These are phyloP conservation scores for Drosophila neotestacea DNA, from an alignment of 2,888 invertebrate genomes.

Conservation along the genomic window DNA sequence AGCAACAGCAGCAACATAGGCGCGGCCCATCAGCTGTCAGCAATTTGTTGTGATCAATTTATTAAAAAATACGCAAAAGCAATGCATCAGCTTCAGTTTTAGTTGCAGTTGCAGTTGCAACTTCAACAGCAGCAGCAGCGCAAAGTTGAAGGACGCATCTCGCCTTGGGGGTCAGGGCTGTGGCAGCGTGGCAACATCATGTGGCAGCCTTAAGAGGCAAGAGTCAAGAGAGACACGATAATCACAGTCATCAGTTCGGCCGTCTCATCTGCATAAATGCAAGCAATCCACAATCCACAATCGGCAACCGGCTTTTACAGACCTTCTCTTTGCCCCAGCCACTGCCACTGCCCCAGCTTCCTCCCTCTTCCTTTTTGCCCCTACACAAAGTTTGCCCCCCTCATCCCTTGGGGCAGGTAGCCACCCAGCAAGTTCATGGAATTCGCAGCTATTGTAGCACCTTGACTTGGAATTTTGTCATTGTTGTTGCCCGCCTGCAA, in stretches of 20 bases:
- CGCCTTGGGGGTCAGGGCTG: slow-evolving; percentile 55
- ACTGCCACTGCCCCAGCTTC: too few species aligned
- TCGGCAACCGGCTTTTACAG: slow-evolving; percentile 30
- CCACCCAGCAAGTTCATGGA: slow-evolving; percentile 76
- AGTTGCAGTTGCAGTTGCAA: slow-evolving; percentile 19
- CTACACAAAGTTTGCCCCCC: background rate
- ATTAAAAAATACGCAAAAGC: slow-evolving; percentile 61
- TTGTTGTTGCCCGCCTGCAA: slow-evolving; percentile 46
- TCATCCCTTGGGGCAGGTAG: slow-evolving; percentile 16
- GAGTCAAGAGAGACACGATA: slow-evolving; percentile 37
- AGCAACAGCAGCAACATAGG: slow-evolving; percentile 35
- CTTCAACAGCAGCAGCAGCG: slow-evolving; percentile 30
- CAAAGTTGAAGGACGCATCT: slow-evolving; percentile 64
- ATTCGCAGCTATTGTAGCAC: slow-evolving; percentile 73
- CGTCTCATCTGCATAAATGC: slow-evolving; percentile 69
- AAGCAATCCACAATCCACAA: slow-evolving; percentile 13
- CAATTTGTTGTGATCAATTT: slow-evolving; percentile 84
- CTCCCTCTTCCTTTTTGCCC: background rate
- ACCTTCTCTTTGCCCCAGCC: background rate
- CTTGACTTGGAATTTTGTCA: slow-evolving; percentile 72
- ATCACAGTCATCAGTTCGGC: slow-evolving; percentile 65
- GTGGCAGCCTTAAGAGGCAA: background rate
- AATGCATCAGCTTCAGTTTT: too few species aligned
- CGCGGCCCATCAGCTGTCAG: slow-evolving; percentile 82
- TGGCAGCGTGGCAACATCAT: background rate